Evolutionary conservation across 2,113 vertebrate species (phyloP), one percentile per base, ranked within the genome.

Genomic region (Xyrauchen texanus): DNA sequence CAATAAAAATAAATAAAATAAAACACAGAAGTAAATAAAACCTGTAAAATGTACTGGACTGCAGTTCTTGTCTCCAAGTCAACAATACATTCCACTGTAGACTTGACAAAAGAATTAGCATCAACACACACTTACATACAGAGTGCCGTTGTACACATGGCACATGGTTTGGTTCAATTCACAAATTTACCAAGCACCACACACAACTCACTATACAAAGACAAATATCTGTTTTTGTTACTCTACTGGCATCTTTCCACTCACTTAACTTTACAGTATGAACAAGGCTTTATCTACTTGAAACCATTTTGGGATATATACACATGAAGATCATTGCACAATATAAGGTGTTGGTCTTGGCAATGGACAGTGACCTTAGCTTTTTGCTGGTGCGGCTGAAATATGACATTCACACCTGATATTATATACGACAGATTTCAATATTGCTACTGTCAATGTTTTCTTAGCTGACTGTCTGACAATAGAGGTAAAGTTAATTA

Each of bases 351-450:
- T 65, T 16, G 71, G 71, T 68, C 79, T 82, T 70, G 78, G 69
- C 68, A 78, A 68, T 65, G 81, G 66, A 65, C 64, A 83, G 58
- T 72, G 80, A 80, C 81, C 61, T 83, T 79, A 87, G 83, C 75
- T 84, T 82, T 34, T 86, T 89, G 89, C 88, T 92, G 90, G 89
- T 91, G 88, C 81, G 82, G 82, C 86, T 85, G 83, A 82, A 76
- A 84, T 60, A 66, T 77, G 46, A 77, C 80, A 74, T 64, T 81
- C 42, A 7, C 55, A n/a, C 13, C 7, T 15, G 5, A 73, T 4
- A 63, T 71, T 57, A 75, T 52, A 11, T n/a, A 64, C 68, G 69
- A 62, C 61, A 45, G 53, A 16, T 78, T 47, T 58, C 8, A 4
- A 49, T 51, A 66, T 45, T 66, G n/a, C 57, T 12, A 68, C 68